phyloP scores from a whole-genome alignment of 2,797 vertebrate species.

The Brachyrhaphis roseni region DNA sequence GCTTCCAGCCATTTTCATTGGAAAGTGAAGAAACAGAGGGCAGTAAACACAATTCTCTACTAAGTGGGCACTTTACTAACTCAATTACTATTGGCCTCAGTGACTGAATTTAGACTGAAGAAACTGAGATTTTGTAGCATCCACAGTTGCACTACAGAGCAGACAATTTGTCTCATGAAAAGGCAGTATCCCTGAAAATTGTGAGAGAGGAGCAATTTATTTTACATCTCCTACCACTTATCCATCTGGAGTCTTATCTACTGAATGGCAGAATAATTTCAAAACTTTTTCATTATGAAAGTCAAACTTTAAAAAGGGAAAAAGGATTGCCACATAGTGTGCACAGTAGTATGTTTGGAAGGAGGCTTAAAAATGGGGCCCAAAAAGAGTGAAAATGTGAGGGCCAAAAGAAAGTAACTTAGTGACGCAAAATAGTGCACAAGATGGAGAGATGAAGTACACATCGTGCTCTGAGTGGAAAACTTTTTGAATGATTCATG shows the following conservation, averaged over 20 bases:
- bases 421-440: slow-evolving; percentile 21
- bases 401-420: slow-evolving; percentile 28
- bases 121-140: slow-evolving; percentile 1
- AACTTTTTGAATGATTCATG: slow-evolving; percentile 71
- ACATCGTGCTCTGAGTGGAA: slow-evolving; percentile 49
- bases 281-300: slow-evolving; percentile 3
- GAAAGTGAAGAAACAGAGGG: background rate
- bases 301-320: background rate
- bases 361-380: slow-evolving; percentile 8
- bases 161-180: background rate
- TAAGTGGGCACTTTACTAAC: background rate
- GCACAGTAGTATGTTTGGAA: background rate
- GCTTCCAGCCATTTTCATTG: background rate
- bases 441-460: slow-evolving; percentile 31
- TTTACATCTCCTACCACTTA: slow-evolving; percentile 2
- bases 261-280: slow-evolving; percentile 18
- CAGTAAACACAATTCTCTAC: background rate
- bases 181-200: background rate
- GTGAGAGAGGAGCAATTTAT: slow-evolving; percentile 6
- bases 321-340: background rate
- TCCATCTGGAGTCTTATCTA: slow-evolving; percentile 18
- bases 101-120: background rate
- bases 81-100: too few relatives aligned
- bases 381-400: slow-evolving; percentile 17
- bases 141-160: background rate